A percentile compares a stretch with the other conserved stretches of the same genome.
Evolutionary conservation across 2,113 vertebrate genomes (phyloP).

Genomic region (Setophaga coronata): DNA sequence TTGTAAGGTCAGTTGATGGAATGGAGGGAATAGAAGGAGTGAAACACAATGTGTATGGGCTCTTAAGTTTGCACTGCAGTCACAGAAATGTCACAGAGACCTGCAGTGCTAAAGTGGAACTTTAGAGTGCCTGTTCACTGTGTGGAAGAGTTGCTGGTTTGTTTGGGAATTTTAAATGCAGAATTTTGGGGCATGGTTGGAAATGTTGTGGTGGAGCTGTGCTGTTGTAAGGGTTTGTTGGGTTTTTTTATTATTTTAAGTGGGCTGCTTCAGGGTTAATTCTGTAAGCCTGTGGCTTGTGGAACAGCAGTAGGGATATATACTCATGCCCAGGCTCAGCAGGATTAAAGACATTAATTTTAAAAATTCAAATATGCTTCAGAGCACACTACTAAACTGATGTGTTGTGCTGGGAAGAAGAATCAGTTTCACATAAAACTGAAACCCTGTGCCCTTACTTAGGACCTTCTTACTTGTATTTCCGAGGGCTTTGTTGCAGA

Average conservation of each 20-base stretch:
- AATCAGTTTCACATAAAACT: background rate
- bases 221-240: background rate
- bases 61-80: background rate
- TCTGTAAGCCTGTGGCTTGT: background rate
- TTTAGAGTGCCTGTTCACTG: background rate
- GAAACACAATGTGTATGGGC: rapidly evolving
- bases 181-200: background rate
- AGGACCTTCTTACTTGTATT: background rate
- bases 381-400: background rate
- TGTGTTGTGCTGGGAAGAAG: background rate
- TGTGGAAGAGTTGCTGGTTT: background rate
- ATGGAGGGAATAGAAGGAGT: background rate
- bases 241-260: background rate
- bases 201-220: background rate
- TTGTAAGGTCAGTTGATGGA: background rate
- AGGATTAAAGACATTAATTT: background rate
- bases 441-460: background rate
- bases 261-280: background rate
- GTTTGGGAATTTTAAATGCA: background rate
- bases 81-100: background rate
- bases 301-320: background rate
- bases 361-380: background rate
- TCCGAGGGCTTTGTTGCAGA: background rate
- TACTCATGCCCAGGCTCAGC: background rate
- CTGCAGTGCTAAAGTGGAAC: background rate